phyloP scores from a whole-genome alignment of 2,797 vertebrate genomes.

The Pelobates cultripes region DNA sequence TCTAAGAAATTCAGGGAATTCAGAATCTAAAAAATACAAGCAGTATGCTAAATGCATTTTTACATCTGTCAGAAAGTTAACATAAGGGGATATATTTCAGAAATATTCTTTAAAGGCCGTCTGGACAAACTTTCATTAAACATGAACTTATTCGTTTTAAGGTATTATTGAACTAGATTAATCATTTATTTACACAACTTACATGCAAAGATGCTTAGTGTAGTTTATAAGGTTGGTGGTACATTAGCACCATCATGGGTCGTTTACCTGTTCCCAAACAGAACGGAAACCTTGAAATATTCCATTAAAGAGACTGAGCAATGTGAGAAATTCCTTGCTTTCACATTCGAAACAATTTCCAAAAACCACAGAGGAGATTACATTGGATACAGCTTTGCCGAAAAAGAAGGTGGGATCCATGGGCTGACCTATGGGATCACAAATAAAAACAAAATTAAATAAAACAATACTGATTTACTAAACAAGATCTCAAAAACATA shows the following conservation, averaged over 20 bases:
- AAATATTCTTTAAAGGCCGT: not conserved
- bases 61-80: conserved; percentile 14
- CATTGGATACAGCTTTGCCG: conserved; percentile 68
- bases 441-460: not conserved
- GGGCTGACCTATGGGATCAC: conserved; percentile 6
- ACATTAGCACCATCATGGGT: not conserved
- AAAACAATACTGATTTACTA: not conserved
- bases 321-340: conserved; percentile 64
- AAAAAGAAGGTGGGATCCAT: conserved; percentile 62
- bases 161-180: too few relatives aligned
- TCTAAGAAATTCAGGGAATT: too few relatives aligned
- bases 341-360: conserved; percentile 71
- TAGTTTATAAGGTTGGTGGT: too few relatives aligned
- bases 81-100: not conserved
- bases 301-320: conserved; percentile 61
- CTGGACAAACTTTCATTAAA: not conserved
- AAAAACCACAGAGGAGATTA: conserved; percentile 76
- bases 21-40: too few relatives aligned
- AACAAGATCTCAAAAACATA: not conserved
- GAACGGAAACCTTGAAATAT: conserved; percentile 53
- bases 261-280: conserved; percentile 64
- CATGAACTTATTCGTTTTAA: not conserved
- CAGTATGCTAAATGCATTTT: too few relatives aligned
- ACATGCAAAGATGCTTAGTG: too few relatives aligned
- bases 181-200: too few relatives aligned